Evolutionary conservation across 92 coral and sea anemone genomes (phyloP).

Genomic region (Nematostella vectensis): DNA sequence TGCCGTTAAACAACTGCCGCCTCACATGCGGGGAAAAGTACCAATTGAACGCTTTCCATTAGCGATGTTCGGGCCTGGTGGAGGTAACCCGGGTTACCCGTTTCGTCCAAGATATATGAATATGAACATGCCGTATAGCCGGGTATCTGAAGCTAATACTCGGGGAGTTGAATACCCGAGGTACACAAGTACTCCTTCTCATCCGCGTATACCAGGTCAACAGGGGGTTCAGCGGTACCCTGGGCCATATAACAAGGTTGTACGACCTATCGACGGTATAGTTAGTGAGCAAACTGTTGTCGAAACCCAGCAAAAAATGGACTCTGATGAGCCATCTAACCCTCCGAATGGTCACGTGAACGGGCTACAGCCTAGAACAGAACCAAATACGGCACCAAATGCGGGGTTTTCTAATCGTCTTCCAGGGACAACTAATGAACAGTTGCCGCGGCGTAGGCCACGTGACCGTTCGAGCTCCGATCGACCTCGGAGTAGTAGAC

Average conservation of each 20-base stretch:
- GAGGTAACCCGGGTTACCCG: background rate
- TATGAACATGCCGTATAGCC: background rate
- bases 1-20: conserved; percentile 4
- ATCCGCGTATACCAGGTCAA: background rate
- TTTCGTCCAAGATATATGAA: background rate
- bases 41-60: conserved; percentile 26
- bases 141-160: no score
- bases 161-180: conserved; percentile 2
- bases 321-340: background rate
- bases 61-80: conserved; percentile 11
- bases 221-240: background rate
- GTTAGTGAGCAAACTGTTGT: no score
- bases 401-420: background rate
- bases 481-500: conserved; percentile 22
- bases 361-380: background rate
- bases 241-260: no score
- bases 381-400: background rate
- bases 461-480: conserved; percentile 19
- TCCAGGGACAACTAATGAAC: background rate
- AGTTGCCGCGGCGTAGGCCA: conserved; percentile 20
- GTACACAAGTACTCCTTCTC: conserved; percentile 12
- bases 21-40: conserved; percentile 9
- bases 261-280: no score
- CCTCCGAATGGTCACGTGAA: conserved; percentile 11
- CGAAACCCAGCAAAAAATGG: no score